Base-by-base conservation (phyloP, 2,113 vertebrate genomes). In the Dascyllus trimaculatus region DNA sequence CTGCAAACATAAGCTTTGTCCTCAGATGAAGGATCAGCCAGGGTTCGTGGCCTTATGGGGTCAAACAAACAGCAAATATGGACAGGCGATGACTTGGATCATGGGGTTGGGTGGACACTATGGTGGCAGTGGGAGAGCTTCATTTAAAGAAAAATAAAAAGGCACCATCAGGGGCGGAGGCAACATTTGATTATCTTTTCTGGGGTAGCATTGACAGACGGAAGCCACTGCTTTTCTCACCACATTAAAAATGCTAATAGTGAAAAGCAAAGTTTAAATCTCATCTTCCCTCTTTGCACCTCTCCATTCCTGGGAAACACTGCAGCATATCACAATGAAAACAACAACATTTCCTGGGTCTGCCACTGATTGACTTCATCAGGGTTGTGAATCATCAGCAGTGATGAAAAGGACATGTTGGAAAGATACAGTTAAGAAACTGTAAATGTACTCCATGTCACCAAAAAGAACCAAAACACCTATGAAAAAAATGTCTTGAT, bases 1-100 rank as follows among this genome's bases (percentile, higher is more conserved):
- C 89, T 68, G 91, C 91, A 93, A 93, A 93, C 91, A 91, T 91
- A 92, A 92, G 91, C 92, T 91, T 92, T 92, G 91, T 92, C 89
- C 91, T 90, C 80, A 88, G 84, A 89, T 93, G 90, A 91, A 93
- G 89, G 92, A 92, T 91, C 89, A 89, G 89, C 82, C 84, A 86
- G 84, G 88, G 91, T 91, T 81, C 84, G 71, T 56, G 92, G 61
- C 89, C 91, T 48, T 9, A 17, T 52, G 83, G 87, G 93, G 89
- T 93, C 93, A 92, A 92, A 70, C 93, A 91, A 93, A 92, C 89
- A 93, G 81, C 86, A 90, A 89, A 93, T 90, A 92, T 91, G 85
- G 84, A 85, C 78, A 80, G 81, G 63, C 88, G 59, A 75, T 61
- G 86, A 81, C 78, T 87, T 46, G 59, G 78, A 82, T 80, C 70